Evolutionary conservation across 2,888 invertebrate genomes (phyloP).

Genomic region (Arge pagana): DNA sequence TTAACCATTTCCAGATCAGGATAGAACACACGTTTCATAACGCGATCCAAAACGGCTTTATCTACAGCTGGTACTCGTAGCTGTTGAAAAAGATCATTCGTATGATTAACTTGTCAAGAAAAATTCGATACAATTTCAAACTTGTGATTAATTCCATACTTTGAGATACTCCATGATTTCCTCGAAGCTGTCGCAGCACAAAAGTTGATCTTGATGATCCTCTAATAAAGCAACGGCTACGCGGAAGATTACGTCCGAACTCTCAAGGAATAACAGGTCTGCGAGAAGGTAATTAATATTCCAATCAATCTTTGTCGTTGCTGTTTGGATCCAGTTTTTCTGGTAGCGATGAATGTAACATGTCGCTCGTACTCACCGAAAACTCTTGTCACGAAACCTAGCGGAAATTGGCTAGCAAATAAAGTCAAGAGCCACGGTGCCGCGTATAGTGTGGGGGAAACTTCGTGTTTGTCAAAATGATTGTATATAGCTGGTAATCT

Average conservation of each 20-base stretch:
- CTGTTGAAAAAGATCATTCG: constrained; percentile 27
- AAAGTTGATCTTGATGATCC: constrained; percentile 81
- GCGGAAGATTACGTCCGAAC: constrained; percentile 87
- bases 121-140: neutral
- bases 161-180: constrained; percentile 93
- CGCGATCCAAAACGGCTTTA: constrained; percentile 70
- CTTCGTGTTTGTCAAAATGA: constrained; percentile 86
- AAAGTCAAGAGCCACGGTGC: constrained; percentile 96
- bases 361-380: constrained; percentile 81
- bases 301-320: neutral
- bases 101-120: neutral
- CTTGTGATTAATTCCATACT: constrained; percentile 57
- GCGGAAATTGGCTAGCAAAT: constrained; percentile 95
- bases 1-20: constrained; percentile 71
- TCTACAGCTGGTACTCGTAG: constrained; percentile 70
- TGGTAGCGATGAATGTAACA: neutral
- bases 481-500: constrained; percentile 82
- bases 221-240: constrained; percentile 84
- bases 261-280: constrained; percentile 91
- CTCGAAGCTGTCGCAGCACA: constrained; percentile 88
- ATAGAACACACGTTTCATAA: constrained; percentile 79
- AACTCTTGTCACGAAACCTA: constrained; percentile 93
- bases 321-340: neutral
- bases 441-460: constrained; percentile 92
- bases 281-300: constrained; percentile 42